Evolutionary conservation across 23 tunicate genomes (phyloP).

Genomic region (Trididemnum nubilum): DNA sequence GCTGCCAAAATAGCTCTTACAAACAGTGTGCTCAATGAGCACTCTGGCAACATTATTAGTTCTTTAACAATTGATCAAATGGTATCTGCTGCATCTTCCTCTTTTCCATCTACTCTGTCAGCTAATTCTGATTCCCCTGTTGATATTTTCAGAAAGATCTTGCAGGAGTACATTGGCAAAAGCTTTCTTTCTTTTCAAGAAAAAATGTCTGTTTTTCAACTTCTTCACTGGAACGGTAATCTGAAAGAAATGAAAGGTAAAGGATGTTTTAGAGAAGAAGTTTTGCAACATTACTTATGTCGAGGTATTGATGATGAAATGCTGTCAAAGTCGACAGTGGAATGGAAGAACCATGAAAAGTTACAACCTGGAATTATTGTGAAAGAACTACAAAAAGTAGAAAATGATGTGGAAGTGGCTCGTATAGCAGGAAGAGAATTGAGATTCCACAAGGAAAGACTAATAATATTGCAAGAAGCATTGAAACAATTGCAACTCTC

Average conservation of each 20-base stretch:
- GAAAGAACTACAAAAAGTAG: conserved; percentile 38
- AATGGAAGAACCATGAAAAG: conserved; percentile 58
- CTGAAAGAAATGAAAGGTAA: conserved; percentile 69
- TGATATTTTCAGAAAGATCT: conserved; percentile 51
- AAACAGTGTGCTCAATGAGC: conserved; percentile 87
- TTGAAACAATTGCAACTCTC: background rate
- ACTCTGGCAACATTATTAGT: conserved; percentile 56
- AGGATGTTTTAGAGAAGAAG: conserved; percentile 62
- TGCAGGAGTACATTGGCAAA: conserved; percentile 42
- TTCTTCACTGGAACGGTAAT: conserved; percentile 91
- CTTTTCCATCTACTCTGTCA: conserved; percentile 11
- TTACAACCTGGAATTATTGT: conserved; percentile 31
- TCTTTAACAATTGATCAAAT: conserved; percentile 41
- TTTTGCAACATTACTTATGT: conserved; percentile 49
- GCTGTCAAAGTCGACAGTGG: conserved; percentile 44
- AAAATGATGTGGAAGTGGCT: conserved; percentile 34
- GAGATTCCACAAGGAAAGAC: conserved; percentile 68
- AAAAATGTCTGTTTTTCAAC: conserved; percentile 73
- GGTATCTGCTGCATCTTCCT: conserved; percentile 31
- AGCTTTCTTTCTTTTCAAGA: conserved; percentile 77
- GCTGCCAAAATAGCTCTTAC: conserved; percentile 86
- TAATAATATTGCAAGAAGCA: conserved; percentile 9
- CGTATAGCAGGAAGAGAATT: conserved; percentile 62
- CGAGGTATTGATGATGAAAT: conserved; percentile 54
- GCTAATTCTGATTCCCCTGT: conserved; percentile 13